These are phyloP conservation scores for Mormyrus lacerda DNA, from an alignment of 2,113 vertebrate species.

Conservation along the genomic window DNA sequence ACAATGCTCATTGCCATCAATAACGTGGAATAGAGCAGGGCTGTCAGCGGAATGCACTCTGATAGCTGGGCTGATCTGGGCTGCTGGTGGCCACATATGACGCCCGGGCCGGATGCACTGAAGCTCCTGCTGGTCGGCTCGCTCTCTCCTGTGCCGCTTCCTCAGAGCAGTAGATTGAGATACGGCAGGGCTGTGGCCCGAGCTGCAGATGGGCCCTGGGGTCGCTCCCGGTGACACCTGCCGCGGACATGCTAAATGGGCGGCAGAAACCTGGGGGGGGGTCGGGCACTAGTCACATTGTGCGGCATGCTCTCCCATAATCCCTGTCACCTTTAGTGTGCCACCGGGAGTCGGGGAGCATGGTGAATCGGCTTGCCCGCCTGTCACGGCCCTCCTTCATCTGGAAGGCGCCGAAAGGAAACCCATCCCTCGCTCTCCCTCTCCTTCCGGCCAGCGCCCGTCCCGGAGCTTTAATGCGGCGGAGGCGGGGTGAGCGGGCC, in stretches of 20 bases:
- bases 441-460: constrained; percentile 20
- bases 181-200: not conserved
- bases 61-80: not conserved
- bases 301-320: not conserved
- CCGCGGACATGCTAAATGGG: not conserved
- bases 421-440: constrained; percentile 31
- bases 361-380: not conserved
- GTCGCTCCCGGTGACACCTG: not conserved
- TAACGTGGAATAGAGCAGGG: not conserved
- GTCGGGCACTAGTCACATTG: not conserved
- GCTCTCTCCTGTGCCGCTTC: not conserved
- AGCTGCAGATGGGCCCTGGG: not conserved
- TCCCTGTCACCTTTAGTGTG: not conserved
- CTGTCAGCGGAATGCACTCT: not conserved
- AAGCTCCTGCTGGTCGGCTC: not conserved
- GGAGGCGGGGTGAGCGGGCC: constrained; percentile 10
- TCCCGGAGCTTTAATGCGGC: not conserved
- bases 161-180: not conserved
- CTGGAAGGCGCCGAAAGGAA: not conserved
- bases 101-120: not conserved
- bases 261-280: not conserved
- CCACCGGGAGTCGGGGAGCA: not conserved
- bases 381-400: constrained; percentile 31
- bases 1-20: not conserved
- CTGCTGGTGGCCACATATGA: not conserved